Conservation (phyloP, 2,113 vertebrate species). For the Pachycephala philippinensis region DNA sequence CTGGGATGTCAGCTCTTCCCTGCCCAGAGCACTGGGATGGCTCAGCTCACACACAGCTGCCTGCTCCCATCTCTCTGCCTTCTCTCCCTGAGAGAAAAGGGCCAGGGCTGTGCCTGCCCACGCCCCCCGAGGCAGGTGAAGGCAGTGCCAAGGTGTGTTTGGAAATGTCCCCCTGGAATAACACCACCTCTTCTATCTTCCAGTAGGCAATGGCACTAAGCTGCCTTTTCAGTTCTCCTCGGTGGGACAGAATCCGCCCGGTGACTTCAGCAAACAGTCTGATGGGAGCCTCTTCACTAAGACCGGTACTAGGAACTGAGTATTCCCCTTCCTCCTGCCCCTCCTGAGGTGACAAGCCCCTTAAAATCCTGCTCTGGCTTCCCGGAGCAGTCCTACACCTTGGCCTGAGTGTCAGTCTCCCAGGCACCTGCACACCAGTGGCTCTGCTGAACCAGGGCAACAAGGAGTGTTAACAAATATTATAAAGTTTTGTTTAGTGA, state of each 20-base stretch:
- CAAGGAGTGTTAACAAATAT: neutral
- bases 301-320: conserved; percentile 65
- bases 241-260: conserved; percentile 74
- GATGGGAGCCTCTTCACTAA: conserved; percentile 74
- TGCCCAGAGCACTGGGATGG: neutral
- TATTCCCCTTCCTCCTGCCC: neutral
- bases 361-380: neutral
- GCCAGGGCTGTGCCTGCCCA: neutral
- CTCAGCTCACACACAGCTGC: neutral
- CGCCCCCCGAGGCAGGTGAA: neutral
- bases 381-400: neutral
- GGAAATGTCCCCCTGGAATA: neutral
- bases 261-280: conserved; percentile 76
- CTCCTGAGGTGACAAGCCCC: neutral
- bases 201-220: conserved; percentile 72
- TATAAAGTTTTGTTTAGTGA: neutral
- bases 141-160: neutral
- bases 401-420: neutral
- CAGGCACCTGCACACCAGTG: neutral
- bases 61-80: neutral
- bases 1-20: too few species aligned
- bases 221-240: conserved; percentile 75
- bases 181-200: conserved; percentile 69
- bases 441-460: neutral
- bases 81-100: neutral